These are phyloP conservation scores for Tanaodytes sp. DNA, from an alignment of 2,888 invertebrate genomes.

Conservation along the genomic window DNA sequence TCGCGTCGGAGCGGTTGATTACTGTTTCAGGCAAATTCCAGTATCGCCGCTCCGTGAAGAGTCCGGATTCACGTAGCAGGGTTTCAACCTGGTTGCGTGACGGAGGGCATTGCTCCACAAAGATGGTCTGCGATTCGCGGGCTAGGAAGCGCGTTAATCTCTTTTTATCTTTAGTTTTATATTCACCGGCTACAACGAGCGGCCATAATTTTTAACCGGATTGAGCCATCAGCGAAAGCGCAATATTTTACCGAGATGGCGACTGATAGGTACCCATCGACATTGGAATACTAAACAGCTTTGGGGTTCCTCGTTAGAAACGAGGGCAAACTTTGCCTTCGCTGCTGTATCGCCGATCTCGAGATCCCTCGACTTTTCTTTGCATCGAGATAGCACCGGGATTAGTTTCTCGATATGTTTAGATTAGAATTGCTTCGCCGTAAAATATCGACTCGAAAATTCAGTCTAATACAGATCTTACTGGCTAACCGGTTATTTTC, in stretches of 20 bases:
- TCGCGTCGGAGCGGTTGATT: no score
- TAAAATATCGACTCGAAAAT: background rate
- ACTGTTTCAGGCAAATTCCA: no score
- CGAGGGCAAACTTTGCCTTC: constrained; percentile 45
- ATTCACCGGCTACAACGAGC: constrained; percentile 28
- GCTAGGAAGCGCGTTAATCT: constrained; percentile 48
- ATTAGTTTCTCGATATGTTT: constrained; percentile 28
- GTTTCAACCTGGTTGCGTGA: no score
- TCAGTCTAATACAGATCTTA: no score
- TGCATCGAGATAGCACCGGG: constrained; percentile 14
- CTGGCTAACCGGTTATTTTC: no score
- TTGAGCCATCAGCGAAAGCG: constrained; percentile 68
- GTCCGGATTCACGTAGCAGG: no score
- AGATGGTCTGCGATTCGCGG: no score
- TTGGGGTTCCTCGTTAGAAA: constrained; percentile 50
- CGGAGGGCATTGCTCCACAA: constrained; percentile 36
- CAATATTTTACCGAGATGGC: constrained; percentile 68
- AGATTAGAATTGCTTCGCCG: no score
- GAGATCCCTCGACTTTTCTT: constrained; percentile 59
- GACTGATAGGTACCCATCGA: constrained; percentile 65
- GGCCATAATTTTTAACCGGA: constrained; percentile 62
- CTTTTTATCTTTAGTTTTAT: constrained; percentile 48
- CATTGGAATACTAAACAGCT: constrained; percentile 66
- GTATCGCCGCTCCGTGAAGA: no score
- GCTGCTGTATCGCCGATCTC: constrained; percentile 61